phyloP scores from a whole-genome alignment of 2,888 invertebrate species.

The Heterodera filipjevi region DNA sequence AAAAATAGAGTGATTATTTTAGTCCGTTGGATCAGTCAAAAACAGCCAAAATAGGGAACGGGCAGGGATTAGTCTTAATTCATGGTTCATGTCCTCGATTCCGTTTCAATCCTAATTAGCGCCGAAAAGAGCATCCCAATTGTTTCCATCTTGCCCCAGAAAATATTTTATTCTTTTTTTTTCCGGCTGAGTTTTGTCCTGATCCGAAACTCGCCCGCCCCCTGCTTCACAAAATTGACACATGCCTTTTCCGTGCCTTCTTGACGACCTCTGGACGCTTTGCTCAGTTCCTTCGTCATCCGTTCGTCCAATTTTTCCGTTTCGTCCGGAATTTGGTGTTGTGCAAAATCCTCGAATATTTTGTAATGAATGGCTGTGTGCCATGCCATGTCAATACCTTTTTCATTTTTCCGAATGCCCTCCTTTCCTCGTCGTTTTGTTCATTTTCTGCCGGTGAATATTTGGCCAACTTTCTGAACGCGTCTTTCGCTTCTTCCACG shows the following conservation, averaged over 20 bases:
- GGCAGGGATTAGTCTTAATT: no score
- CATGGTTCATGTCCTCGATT: no score
- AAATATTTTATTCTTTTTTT: no score
- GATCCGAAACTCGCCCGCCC: no score
- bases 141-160: no score
- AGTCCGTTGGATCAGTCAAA: background rate
- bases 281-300: conserved; percentile 41
- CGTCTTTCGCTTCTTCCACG: conserved; percentile 5
- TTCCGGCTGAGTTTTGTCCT: no score
- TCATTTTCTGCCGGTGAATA: conserved; percentile 20
- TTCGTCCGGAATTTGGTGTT: conserved; percentile 40
- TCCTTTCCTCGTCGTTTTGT: conserved; percentile 30
- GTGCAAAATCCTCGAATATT: conserved; percentile 37
- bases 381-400: conserved; percentile 30
- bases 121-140: no score
- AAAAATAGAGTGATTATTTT: background rate
- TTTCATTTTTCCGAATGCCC: conserved; percentile 35
- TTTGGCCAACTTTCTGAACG: background rate
- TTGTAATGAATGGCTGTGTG: background rate
- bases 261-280: conserved; percentile 18
- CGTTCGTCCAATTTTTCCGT: conserved; percentile 37
- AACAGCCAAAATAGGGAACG: no score
- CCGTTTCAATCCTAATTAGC: no score
- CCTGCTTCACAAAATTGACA: background rate
- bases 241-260: conserved; percentile 32